Evolutionary conservation across 1,140 invertebrate species (phyloP), one percentile per base, ranked within the genome.

Genomic region (Cotesia glomerata): DNA sequence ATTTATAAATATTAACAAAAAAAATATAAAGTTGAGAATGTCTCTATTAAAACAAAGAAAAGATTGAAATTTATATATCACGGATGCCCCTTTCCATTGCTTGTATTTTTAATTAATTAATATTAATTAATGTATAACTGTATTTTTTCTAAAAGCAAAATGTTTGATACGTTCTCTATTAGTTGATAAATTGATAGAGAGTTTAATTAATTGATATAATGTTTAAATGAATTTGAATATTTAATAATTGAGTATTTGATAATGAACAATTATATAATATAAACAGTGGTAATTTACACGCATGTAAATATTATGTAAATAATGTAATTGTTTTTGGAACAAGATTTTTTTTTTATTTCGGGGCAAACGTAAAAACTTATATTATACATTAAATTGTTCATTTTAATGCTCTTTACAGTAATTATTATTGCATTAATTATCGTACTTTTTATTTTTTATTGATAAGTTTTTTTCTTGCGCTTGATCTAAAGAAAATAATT

Each of bases 261-360:
- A 26, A 26, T 26, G 26, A 26, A 26, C 1, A 26, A 26, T 26
- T 26, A 69, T 11, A 69, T 59, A 74, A 69, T 11, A 69, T 59
- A 74, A 68, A 67, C 18, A 36, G 72, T 71, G 71, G 61, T 67
- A 66, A 66, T 74, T 74, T 74, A 71, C 68, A 54, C 59, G 54
- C 62, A 39, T 75, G 71, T 75, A 75, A 75, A 75, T 75, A 75
- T 75, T 35, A 70, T 75, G 74, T 75, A 75, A 75, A 75, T 75
- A 75, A 73, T 71, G 52, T 58, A 32, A 71, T 64, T 69, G 73
- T 51, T 32, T 71, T 68, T 69, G 14, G n/a, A 39, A 54, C 72
- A 79, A 78, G 65, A 66, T 75, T 75, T 75, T 64, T 74, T 67
- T 69, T 71, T 75, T 70, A 75, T 74, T 79, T 69, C 69, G 75